These are phyloP conservation scores for Myotis lucifugus DNA, from an alignment of 2,113 vertebrate species.

Conservation along the genomic window DNA sequence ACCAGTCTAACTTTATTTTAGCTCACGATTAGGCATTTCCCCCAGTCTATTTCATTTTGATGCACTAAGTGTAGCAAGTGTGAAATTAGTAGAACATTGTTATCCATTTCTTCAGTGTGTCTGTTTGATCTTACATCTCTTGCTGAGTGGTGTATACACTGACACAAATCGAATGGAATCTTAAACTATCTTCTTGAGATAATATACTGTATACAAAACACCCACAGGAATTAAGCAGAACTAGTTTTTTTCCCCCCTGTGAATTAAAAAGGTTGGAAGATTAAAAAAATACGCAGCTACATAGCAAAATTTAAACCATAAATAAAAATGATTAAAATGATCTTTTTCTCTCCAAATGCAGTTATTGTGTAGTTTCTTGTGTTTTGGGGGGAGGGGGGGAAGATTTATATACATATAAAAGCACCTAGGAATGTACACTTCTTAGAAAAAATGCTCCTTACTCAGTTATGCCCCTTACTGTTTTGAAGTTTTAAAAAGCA, in stretches of 20 bases:
- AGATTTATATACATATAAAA: background rate
- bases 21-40: background rate
- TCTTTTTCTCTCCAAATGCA: background rate
- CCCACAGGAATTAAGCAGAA: background rate
- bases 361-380: background rate
- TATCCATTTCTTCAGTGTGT: background rate
- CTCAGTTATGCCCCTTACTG: background rate
- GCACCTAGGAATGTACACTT: background rate
- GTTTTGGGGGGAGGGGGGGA: background rate
- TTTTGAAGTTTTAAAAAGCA: background rate
- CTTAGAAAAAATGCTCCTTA: background rate
- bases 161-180: background rate
- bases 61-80: background rate
- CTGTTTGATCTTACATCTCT: background rate
- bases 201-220: background rate
- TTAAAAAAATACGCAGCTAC: background rate
- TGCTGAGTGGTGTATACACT: background rate
- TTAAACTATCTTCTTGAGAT: background rate
- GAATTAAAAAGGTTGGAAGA: slow-evolving; percentile 1
- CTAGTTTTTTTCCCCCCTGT: background rate
- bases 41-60: background rate
- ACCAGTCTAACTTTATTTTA: background rate
- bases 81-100: background rate
- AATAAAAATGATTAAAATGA: background rate
- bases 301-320: slow-evolving; percentile 1